Percentiles rank a stretch among this genome's conserved stretches.
phyloP scores from a whole-genome alignment of 2,113 vertebrate genomes.

The Carassius auratus region DNA sequence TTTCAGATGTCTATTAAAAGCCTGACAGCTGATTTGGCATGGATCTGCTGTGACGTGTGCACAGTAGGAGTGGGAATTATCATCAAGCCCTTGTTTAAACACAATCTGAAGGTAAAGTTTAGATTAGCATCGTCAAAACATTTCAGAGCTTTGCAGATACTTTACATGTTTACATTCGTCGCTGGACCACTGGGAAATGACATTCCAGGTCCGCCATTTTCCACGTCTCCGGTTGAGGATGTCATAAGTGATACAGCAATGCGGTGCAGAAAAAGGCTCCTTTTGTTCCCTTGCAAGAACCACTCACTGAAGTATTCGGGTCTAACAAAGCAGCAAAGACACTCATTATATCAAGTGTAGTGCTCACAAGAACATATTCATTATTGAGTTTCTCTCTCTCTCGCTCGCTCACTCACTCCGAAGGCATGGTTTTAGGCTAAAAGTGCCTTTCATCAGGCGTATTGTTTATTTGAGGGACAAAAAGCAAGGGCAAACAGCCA shows the following conservation, averaged over 20 bases:
- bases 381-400: slow-evolving; percentile 41
- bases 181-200: not conserved
- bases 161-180: slow-evolving; percentile 8
- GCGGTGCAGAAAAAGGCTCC: slow-evolving; percentile 31
- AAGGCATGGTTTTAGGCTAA: slow-evolving; percentile 35
- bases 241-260: slow-evolving; percentile 40
- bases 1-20: slow-evolving; percentile 11
- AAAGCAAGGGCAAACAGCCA: slow-evolving; percentile 30
- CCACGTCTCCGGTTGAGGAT: slow-evolving; percentile 12
- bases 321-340: slow-evolving; percentile 55
- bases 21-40: not conserved
- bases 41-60: not conserved
- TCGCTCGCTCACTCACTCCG: slow-evolving; percentile 19
- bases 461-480: slow-evolving; percentile 53
- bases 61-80: not conserved
- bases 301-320: slow-evolving; percentile 46
- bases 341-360: slow-evolving; percentile 55
- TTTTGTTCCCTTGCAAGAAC: slow-evolving; percentile 49
- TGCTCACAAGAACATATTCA: slow-evolving; percentile 43
- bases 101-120: not conserved
- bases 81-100: not conserved
- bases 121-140: slow-evolving; percentile 40
- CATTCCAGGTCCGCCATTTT: slow-evolving; percentile 22
- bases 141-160: slow-evolving; percentile 7
- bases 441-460: slow-evolving; percentile 50